These are phyloP conservation scores for Neolamprologus brichardi DNA, from an alignment of 2,113 vertebrate species.

Conservation along the genomic window DNA sequence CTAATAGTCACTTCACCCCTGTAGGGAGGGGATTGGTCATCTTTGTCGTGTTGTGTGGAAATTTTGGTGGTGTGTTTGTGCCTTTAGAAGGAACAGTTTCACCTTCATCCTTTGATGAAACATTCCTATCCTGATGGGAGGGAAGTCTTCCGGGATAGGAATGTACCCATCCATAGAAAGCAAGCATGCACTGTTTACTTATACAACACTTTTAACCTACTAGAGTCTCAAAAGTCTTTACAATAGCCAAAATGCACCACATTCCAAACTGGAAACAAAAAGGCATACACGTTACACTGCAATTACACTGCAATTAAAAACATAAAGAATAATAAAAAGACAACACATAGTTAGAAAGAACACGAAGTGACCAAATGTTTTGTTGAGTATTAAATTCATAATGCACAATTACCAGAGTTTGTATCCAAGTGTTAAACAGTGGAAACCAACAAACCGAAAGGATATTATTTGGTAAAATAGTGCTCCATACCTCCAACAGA, in stretches of 20 bases:
- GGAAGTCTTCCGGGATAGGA: not conserved
- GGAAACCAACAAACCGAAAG: not conserved
- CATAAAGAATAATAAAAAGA: not conserved
- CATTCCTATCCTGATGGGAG: not conserved
- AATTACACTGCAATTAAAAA: not conserved
- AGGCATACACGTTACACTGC: not conserved
- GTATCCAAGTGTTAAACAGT: not conserved
- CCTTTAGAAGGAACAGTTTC: not conserved
- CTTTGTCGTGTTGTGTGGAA: not conserved
- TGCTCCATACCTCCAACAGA: not conserved
- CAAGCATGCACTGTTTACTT: not conserved
- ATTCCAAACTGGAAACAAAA: not conserved
- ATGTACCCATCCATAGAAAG: not conserved
- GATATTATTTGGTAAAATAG: not conserved
- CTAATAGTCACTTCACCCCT: not conserved
- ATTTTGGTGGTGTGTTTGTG: not conserved
- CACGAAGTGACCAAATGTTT: not conserved
- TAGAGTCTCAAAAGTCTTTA: not conserved
- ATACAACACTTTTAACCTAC: not conserved
- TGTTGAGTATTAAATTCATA: not conserved
- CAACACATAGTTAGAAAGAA: not conserved
- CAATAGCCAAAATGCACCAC: not conserved
- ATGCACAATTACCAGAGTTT: not conserved
- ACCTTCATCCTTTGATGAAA: not conserved
- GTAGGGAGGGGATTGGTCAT: not conserved